Conservation (phyloP, 2,888 invertebrate genomes). For the Alloplasta piceator region DNA sequence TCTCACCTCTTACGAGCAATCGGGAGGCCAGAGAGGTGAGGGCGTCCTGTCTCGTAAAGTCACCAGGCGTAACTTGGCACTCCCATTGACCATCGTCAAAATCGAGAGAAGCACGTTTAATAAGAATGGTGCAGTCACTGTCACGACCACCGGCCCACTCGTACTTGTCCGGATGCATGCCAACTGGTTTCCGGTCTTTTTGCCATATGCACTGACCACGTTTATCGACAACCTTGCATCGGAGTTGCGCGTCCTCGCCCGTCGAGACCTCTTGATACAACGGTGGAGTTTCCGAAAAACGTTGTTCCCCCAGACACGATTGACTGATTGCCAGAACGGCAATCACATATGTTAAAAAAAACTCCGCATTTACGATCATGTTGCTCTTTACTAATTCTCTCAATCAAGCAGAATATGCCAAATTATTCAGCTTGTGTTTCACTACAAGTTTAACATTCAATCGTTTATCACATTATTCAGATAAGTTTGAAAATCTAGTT, state of each 20-base stretch:
- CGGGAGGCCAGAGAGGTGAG: constrained; percentile 93
- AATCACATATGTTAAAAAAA: not conserved
- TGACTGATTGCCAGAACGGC: constrained; percentile 15
- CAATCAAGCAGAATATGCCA: not conserved
- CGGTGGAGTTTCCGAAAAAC: constrained; percentile 92
- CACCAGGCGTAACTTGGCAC: constrained; percentile 96
- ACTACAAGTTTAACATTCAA: not conserved
- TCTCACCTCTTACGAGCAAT: constrained; percentile 92
- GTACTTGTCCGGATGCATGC: constrained; percentile 94
- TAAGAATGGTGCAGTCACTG: constrained; percentile 94
- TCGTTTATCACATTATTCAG: constrained; percentile 6
- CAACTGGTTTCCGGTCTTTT: constrained; percentile 95
- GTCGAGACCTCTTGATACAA: constrained; percentile 95
- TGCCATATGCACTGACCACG: constrained; percentile 96
- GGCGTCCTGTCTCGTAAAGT: constrained; percentile 89
- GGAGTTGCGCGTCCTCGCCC: constrained; percentile 91
- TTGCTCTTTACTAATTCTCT: not conserved
- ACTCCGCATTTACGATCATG: constrained; percentile 11
- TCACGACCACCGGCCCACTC: constrained; percentile 90
- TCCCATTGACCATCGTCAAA: constrained; percentile 97
- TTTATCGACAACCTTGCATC: constrained; percentile 94
- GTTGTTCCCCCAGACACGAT: constrained; percentile 85
- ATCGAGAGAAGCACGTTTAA: constrained; percentile 91
- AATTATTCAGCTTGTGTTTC: not conserved
- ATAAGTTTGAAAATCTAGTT: not conserved